Conservation (phyloP, 2,888 invertebrate genomes). For the Arctia plantaginis region DNA sequence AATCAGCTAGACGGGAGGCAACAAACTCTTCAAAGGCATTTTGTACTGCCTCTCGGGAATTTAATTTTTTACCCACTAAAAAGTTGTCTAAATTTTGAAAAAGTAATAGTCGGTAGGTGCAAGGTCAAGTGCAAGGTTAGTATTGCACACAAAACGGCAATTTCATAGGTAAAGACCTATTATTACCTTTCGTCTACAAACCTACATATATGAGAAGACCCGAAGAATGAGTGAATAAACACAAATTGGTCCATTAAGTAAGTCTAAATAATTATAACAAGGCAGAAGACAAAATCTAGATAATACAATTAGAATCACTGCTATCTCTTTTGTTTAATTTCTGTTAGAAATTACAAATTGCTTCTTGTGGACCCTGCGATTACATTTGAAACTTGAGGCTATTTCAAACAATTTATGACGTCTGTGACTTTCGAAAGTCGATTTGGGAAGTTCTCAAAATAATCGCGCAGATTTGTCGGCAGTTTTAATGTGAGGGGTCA, state of each 20-base stretch:
- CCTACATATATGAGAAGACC: not conserved
- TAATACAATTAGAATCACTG: conserved; percentile 32
- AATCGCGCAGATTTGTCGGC: conserved; percentile 57
- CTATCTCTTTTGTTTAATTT: conserved; percentile 46
- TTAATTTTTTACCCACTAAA: too few relatives aligned
- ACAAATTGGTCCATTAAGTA: not conserved
- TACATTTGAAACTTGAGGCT: conserved; percentile 62
- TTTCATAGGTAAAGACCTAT: too few relatives aligned
- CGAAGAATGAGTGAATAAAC: not conserved
- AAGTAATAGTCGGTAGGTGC: too few relatives aligned
- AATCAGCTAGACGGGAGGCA: too few relatives aligned
- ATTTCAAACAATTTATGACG: conserved; percentile 63
- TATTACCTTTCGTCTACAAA: too few relatives aligned
- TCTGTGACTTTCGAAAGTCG: conserved; percentile 49
- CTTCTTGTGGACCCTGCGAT: conserved; percentile 53
- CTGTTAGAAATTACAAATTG: conserved; percentile 57
- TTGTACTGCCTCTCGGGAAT: too few relatives aligned
- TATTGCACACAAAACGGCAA: too few relatives aligned
- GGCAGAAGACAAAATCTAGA: conserved; percentile 35
- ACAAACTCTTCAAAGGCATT: too few relatives aligned
- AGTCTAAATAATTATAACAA: conserved; percentile 23
- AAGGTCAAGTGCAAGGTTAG: too few relatives aligned
- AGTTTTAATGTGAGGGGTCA: conserved; percentile 46
- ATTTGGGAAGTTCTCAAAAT: conserved; percentile 52
- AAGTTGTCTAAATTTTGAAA: too few relatives aligned